Percentiles rank a stretch among this genome's conserved stretches.
Conservation (phyloP, 2,113 vertebrate genomes). For the Ameiurus melas region DNA sequence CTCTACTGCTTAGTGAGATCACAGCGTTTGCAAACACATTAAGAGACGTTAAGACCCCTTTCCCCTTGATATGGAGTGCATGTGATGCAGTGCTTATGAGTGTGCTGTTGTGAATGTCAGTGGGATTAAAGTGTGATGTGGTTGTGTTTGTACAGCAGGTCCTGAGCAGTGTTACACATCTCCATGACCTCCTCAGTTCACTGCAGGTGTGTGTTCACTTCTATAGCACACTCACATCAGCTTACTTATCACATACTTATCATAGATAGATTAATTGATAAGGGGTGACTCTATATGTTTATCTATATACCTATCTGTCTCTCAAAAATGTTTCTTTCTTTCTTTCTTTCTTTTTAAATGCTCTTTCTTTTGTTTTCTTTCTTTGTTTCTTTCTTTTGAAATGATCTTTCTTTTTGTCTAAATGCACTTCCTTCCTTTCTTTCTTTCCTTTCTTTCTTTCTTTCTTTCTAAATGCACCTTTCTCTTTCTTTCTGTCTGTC, state of each 20-base stretch:
- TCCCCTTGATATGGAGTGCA: not conserved
- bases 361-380: not conserved
- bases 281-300: too few species aligned
- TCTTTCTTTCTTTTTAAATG: not conserved
- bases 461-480: not conserved
- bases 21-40: not conserved
- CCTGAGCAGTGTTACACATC: slow-evolving; percentile 82
- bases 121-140: slow-evolving; percentile 13
- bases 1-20: not conserved
- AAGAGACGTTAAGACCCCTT: not conserved
- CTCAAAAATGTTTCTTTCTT: not conserved
- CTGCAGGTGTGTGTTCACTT: slow-evolving; percentile 79
- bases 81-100: slow-evolving; percentile 11
- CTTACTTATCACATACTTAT: not conserved
- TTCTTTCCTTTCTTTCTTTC: not conserved
- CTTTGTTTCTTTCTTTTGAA: not conserved
- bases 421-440: not conserved
- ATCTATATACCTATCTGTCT: not conserved
- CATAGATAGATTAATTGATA: not conserved
- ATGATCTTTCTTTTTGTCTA: not conserved
- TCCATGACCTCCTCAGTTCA: slow-evolving; percentile 84
- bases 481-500: not conserved
- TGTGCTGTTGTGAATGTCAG: slow-evolving; percentile 15
- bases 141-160: slow-evolving; percentile 76
- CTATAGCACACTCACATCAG: not conserved